These are phyloP conservation scores for Nymphalis urticae DNA, from an alignment of 2,888 invertebrate species.

Conservation along the genomic window DNA sequence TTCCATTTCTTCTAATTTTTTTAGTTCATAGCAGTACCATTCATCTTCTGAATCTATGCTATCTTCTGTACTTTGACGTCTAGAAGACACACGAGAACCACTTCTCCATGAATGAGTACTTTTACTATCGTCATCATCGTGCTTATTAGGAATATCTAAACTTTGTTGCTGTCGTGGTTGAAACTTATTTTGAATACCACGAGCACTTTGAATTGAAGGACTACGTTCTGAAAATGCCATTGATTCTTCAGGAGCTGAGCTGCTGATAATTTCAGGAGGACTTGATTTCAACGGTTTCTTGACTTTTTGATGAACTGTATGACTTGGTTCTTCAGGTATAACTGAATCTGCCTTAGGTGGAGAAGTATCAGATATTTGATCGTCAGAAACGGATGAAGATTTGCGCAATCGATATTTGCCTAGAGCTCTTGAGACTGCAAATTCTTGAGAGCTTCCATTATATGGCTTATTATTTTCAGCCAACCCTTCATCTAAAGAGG, in stretches of 20 bases:
- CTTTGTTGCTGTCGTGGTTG: constrained; percentile 88
- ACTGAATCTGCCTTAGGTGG: constrained; percentile 63
- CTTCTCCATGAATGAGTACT: constrained; percentile 94
- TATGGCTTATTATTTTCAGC: constrained; percentile 80
- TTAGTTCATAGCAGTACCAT: constrained; percentile 94
- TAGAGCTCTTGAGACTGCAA: constrained; percentile 90
- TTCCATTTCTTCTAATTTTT: constrained; percentile 93
- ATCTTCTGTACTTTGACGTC: constrained; percentile 95
- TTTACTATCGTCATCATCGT: constrained; percentile 91
- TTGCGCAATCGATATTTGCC: constrained; percentile 90
- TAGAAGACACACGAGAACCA: constrained; percentile 91
- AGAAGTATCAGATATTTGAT: constrained; percentile 81
- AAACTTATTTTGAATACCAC: constrained; percentile 82
- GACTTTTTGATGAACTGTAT: constrained; percentile 56
- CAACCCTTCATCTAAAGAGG: constrained; percentile 82
- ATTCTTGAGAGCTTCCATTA: constrained; percentile 88
- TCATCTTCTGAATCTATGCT: constrained; percentile 96
- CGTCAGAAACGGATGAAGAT: constrained; percentile 86
- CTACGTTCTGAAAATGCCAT: constrained; percentile 82
- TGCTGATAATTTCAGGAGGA: constrained; percentile 68
- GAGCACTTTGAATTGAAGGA: constrained; percentile 83
- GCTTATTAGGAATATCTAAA: constrained; percentile 89
- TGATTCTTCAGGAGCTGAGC: constrained; percentile 74
- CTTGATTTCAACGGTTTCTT: constrained; percentile 59
- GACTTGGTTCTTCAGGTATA: constrained; percentile 51